phyloP scores from a whole-genome alignment of 2,888 invertebrate genomes.

The Cephus rjabovi region DNA sequence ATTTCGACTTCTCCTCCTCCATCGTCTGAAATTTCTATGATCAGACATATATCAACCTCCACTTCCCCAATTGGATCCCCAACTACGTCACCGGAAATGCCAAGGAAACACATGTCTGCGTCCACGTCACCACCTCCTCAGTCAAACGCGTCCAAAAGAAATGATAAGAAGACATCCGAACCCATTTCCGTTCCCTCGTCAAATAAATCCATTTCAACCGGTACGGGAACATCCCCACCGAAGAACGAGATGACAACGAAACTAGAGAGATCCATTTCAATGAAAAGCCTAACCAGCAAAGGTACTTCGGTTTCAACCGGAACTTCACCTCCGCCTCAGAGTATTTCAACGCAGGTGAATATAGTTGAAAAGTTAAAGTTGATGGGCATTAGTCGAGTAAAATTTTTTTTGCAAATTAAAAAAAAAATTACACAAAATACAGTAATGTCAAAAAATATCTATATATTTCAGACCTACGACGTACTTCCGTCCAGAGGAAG shows the following conservation, averaged over 20 bases:
- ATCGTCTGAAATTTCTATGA: conserved; percentile 3
- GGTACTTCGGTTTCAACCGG: conserved; percentile 73
- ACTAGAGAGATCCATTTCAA: background rate
- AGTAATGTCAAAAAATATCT: background rate
- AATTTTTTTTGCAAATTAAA: too few relatives aligned
- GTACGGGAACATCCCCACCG: conserved; percentile 12
- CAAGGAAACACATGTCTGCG: conserved; percentile 3
- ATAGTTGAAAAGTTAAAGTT: background rate
- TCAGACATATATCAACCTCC: conserved; percentile 15
- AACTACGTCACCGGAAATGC: background rate
- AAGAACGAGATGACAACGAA: background rate
- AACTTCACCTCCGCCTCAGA: conserved; percentile 89
- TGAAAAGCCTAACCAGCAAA: conserved; percentile 16
- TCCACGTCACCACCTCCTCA: conserved; percentile 9
- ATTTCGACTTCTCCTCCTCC: conserved; percentile 5
- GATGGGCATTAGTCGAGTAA: too few relatives aligned
- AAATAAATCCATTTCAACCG: conserved; percentile 25
- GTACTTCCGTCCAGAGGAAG: conserved; percentile 42
- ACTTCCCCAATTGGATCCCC: conserved; percentile 13
- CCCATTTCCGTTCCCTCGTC: conserved; percentile 7
- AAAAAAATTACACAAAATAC: too few relatives aligned
- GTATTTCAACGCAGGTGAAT: conserved; percentile 84
- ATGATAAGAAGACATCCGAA: conserved; percentile 22
- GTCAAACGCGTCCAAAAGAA: conserved; percentile 8
- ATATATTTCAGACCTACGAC: conserved; percentile 70